Conservation (phyloP, 2,797 vertebrate genomes). For the Semotilus atromaculatus region DNA sequence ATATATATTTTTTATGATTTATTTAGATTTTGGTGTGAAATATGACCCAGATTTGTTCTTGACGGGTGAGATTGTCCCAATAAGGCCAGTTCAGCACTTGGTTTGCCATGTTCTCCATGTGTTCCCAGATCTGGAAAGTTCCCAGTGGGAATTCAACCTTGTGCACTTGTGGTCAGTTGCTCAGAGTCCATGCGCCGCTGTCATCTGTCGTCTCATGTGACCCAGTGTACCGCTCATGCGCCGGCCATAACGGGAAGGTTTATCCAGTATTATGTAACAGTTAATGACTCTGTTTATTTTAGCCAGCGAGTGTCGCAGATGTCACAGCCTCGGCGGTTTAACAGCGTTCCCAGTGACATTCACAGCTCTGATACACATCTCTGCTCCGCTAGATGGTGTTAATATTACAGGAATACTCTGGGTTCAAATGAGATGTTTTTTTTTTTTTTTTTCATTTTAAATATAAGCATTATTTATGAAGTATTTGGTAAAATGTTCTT, state of each 20-base stretch:
- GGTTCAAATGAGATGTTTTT: no score
- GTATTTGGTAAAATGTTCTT: neutral
- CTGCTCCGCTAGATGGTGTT: neutral
- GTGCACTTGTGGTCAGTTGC: slow-evolving; percentile 3
- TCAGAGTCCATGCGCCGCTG: slow-evolving; percentile 1
- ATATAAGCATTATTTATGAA: neutral
- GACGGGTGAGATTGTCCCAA: neutral
- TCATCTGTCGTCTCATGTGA: slow-evolving; percentile 17
- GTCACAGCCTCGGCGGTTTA: neutral
- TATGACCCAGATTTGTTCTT: neutral
- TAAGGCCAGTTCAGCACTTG: neutral
- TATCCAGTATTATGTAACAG: slow-evolving; percentile 1
- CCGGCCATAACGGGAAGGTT: slow-evolving; percentile 5
- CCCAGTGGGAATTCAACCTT: neutral
- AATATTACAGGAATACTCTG: neutral
- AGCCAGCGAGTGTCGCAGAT: slow-evolving; percentile 13
- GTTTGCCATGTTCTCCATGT: neutral
- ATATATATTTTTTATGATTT: neutral
- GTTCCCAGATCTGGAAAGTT: neutral
- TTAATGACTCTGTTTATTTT: slow-evolving; percentile 10
- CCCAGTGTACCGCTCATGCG: neutral
- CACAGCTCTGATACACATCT: neutral
- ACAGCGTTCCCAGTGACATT: neutral
- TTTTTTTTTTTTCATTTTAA: no score
- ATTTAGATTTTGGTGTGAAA: neutral